A percentile compares a stretch with the other conserved stretches of the same genome.
These are phyloP conservation scores for Calephelis nemesis DNA, from an alignment of 1,140 invertebrate species.

Conservation along the genomic window DNA sequence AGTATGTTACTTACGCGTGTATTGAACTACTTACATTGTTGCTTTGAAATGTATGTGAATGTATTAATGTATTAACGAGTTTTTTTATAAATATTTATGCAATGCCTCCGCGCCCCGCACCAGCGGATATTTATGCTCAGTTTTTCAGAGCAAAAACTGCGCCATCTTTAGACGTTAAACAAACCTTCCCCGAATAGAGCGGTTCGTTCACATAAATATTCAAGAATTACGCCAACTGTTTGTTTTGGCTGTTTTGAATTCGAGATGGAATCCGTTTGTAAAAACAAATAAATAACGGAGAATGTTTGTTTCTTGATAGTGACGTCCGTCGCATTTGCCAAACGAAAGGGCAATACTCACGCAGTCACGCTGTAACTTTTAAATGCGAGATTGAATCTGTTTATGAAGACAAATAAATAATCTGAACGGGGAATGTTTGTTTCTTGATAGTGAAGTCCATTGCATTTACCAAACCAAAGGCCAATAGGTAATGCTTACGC, in stretches of 20 bases:
- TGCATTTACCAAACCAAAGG: no score
- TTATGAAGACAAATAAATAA: conserved; percentile 1
- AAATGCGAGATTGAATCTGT: neutral
- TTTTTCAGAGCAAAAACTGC: conserved; percentile 13
- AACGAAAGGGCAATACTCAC: no score
- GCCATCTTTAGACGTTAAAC: conserved; percentile 14
- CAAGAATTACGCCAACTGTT: conserved; percentile 2
- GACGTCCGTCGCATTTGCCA: no score
- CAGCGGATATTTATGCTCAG: conserved; percentile 3
- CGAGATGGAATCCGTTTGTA: conserved; percentile 2
- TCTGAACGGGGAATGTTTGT: neutral
- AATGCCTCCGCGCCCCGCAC: neutral
- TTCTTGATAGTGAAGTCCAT: no score
- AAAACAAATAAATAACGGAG: neutral
- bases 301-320: neutral
- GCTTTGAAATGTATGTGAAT: neutral
- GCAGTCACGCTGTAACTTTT: neutral
- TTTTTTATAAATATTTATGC: conserved; percentile 15
- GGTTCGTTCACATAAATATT: conserved; percentile 10
- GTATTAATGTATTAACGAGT: conserved; percentile 7
- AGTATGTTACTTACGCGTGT: neutral
- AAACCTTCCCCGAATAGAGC: conserved; percentile 1
- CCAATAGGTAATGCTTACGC: no score
- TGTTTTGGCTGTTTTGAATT: conserved; percentile 7
- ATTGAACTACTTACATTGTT: conserved; percentile 13